Conservation (phyloP, 2,797 vertebrate species). For the Xenopus petersii region DNA sequence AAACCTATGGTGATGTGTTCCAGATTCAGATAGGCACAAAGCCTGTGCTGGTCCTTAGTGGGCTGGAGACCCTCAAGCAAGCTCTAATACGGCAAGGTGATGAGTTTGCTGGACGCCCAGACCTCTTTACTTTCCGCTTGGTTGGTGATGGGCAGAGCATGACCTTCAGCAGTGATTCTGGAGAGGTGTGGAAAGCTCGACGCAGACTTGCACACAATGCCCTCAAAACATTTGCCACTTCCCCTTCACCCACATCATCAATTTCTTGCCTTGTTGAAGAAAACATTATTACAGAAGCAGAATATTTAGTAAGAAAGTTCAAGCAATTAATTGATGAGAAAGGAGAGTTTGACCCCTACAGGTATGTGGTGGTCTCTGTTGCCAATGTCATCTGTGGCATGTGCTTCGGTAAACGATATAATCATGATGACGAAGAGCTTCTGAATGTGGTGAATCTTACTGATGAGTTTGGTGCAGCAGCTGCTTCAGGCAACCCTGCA, state of each 20-base stretch:
- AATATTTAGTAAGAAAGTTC: conserved; percentile 69
- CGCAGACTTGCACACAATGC: conserved; percentile 80
- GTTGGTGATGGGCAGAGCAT: conserved; percentile 74
- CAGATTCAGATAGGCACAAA: conserved; percentile 80
- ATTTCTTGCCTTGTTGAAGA: conserved; percentile 83
- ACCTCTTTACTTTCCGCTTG: conserved; percentile 69
- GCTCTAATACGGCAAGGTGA: conserved; percentile 85
- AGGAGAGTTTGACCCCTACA: conserved; percentile 73
- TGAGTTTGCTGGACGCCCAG: conserved; percentile 81
- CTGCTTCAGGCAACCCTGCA: conserved; percentile 69
- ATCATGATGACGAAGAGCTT: conserved; percentile 77
- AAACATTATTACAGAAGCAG: conserved; percentile 76
- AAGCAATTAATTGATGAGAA: conserved; percentile 64
- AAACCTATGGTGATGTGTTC: conserved; percentile 76
- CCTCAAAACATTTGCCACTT: conserved; percentile 75
- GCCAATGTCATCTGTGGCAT: conserved; percentile 87
- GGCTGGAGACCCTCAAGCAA: conserved; percentile 74
- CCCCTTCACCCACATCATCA: conserved; percentile 62
- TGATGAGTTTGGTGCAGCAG: conserved; percentile 74
- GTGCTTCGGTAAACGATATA: conserved; percentile 83
- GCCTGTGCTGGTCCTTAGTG: conserved; percentile 81
- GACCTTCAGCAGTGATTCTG: conserved; percentile 75
- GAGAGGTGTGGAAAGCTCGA: conserved; percentile 76
- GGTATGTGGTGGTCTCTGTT: conserved; percentile 80
- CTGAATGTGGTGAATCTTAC: conserved; percentile 69